Evolutionary conservation across 2,113 vertebrate species (phyloP).

Genomic region (Peucedramus taeniatus): DNA sequence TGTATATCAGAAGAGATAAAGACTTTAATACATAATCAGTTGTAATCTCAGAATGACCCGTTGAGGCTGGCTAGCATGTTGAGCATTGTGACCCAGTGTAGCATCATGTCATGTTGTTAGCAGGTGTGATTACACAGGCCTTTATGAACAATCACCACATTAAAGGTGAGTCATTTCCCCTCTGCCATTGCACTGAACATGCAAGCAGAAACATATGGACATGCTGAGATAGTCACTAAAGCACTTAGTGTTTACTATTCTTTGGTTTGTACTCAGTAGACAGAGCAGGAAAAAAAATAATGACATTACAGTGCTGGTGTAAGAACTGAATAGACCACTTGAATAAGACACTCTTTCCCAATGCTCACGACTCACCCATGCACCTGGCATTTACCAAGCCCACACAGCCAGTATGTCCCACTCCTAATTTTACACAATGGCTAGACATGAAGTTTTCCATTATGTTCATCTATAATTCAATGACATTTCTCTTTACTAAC

Average conservation of each 20-base stretch:
- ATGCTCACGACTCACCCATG: neutral
- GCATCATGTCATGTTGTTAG: neutral
- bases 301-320: neutral
- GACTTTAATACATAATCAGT: neutral
- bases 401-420: constrained; percentile 34
- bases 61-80: neutral
- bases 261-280: neutral
- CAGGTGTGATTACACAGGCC: neutral
- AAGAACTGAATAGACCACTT: constrained; percentile 15
- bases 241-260: neutral
- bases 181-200: neutral
- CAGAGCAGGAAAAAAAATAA: neutral
- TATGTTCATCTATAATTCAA: constrained; percentile 50
- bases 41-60: neutral
- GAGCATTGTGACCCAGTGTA: neutral
- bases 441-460: constrained; percentile 44
- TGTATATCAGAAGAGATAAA: neutral
- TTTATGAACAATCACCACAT: neutral
- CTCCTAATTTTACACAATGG: constrained; percentile 52
- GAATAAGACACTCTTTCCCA: neutral
- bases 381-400: constrained; percentile 46
- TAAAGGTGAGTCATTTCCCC: neutral
- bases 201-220: neutral
- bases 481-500: constrained; percentile 60
- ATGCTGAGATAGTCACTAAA: neutral